Base-by-base conservation (phyloP, 1,140 invertebrate genomes). In the Hyles vespertilio region DNA sequence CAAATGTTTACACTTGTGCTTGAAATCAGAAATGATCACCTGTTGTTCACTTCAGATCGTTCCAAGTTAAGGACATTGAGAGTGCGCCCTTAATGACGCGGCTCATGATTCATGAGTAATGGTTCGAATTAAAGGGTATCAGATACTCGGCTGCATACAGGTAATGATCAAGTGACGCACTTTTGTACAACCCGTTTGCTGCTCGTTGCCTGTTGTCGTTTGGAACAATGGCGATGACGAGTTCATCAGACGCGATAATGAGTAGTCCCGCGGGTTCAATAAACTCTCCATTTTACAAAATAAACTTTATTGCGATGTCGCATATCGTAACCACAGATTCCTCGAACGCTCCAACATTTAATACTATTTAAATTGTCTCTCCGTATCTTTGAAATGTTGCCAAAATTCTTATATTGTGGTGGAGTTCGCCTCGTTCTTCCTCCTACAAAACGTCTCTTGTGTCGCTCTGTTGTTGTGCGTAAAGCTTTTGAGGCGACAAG, bases 181-280 rank as follows among this genome's bases (percentile, higher is more conserved):
- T 40, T 40, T 40, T 40, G 8, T 40, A 40, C 36, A 40, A 8
- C 2, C 5, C 36, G 36, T 22, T 22, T 22, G 22, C 22, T 5
- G 36, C 36, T 8, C 8, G 36, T 40, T 40, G 36, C 36, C 36
- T 40, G 36, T 5, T 22, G 5, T 40, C 36, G 36, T 43, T 72
- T 74, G 72, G 72, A 84, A 86, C 83, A 86, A 86, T 85, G 67
- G 74, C 76, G 52, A 63, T 64, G 70, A 71, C 77, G 80, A 82
- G 81, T 84, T 87, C 85, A 83, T 87, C 77, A 85, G 67, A 77
- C 82, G 78, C 78, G 77, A 82, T 87, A 84, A 86, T 87, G 82
- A 81, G 77, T 78, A 70, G 77, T 80, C 81, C 80, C 74, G 77
- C 71, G 82, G 79, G 84, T 87, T 89, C 84, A 87, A 87, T 73